Conservation (phyloP, 2,888 invertebrate species). For the Agrochola macilenta region DNA sequence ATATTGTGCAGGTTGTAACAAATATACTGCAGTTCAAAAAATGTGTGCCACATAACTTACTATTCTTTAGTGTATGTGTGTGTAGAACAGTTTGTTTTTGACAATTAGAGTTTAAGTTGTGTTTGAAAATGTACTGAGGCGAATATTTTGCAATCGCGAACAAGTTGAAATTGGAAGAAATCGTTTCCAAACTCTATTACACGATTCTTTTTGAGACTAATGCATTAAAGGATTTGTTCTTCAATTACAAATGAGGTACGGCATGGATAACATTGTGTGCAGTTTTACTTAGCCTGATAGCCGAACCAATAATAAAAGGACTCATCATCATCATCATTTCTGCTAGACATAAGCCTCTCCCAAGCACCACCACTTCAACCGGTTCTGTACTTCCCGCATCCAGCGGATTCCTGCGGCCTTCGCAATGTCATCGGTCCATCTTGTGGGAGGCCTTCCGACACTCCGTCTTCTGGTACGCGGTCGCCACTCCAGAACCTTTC, state of each 20-base stretch:
- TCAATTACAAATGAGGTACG: no score
- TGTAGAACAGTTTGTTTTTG: constrained; percentile 15
- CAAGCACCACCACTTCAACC: no score
- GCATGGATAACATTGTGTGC: neutral
- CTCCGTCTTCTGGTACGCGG: no score
- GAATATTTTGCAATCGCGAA: constrained; percentile 20
- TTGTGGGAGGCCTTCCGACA: no score
- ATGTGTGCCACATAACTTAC: constrained; percentile 14
- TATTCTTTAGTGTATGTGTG: neutral
- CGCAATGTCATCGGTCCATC: no score
- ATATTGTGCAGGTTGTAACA: neutral
- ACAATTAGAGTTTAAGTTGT: neutral
- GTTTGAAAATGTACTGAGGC: constrained; percentile 26
- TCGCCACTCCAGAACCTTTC: no score
- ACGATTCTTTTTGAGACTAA: neutral
- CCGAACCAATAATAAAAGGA: neutral
- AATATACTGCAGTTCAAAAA: constrained; percentile 32
- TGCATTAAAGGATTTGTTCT: neutral
- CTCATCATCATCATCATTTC: no score
- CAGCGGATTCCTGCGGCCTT: no score
- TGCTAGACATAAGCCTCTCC: no score
- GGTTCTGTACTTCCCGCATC: no score
- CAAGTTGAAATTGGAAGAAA: neutral
- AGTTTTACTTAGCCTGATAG: neutral
- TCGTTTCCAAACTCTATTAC: no score